A percentile compares a stretch with the other conserved stretches of the same genome.
phyloP scores from a whole-genome alignment of 2,797 vertebrate genomes.

The Chelon labrosus region DNA sequence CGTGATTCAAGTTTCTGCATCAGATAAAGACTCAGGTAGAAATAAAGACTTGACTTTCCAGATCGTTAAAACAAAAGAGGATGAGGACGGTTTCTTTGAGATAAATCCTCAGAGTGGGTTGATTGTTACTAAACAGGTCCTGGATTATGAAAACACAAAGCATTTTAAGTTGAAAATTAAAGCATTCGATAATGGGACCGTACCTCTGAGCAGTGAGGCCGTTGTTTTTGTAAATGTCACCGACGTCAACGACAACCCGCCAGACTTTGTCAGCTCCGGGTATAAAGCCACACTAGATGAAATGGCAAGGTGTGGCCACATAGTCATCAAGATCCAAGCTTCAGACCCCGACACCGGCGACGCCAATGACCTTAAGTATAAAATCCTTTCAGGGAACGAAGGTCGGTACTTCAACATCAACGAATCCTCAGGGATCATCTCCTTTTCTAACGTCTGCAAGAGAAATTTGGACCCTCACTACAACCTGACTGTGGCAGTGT shows the following conservation, averaged over 20 bases:
- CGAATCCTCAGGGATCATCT: slow-evolving; percentile 94
- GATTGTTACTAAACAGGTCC: slow-evolving; percentile 86
- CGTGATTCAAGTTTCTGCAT: slow-evolving; percentile 88
- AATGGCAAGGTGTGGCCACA: slow-evolving; percentile 93
- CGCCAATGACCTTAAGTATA: slow-evolving; percentile 88
- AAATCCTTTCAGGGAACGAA: slow-evolving; percentile 95
- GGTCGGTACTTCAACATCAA: slow-evolving; percentile 95
- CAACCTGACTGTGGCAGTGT: slow-evolving; percentile 92
- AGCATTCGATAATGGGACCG: slow-evolving; percentile 88
- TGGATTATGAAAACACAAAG: slow-evolving; percentile 90
- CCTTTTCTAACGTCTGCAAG: slow-evolving; percentile 93
- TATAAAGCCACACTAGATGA: slow-evolving; percentile 93
- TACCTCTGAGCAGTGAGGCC: slow-evolving; percentile 88
- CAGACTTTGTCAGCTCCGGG: slow-evolving; percentile 89
- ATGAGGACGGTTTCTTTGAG: slow-evolving; percentile 89
- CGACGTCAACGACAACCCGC: slow-evolving; percentile 96
- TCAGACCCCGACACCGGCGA: slow-evolving; percentile 91
- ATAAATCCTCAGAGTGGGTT: slow-evolving; percentile 89
- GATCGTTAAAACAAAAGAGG: slow-evolving; percentile 81
- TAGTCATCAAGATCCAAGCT: slow-evolving; percentile 96
- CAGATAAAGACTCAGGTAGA: slow-evolving; percentile 90
- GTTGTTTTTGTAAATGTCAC: slow-evolving; percentile 88
- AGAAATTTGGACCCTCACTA: slow-evolving; percentile 92
- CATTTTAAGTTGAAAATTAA: slow-evolving; percentile 90
- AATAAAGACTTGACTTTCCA: slow-evolving; percentile 91